phyloP scores from a whole-genome alignment of 1,140 invertebrate species.

The Drosophila kikkawai region DNA sequence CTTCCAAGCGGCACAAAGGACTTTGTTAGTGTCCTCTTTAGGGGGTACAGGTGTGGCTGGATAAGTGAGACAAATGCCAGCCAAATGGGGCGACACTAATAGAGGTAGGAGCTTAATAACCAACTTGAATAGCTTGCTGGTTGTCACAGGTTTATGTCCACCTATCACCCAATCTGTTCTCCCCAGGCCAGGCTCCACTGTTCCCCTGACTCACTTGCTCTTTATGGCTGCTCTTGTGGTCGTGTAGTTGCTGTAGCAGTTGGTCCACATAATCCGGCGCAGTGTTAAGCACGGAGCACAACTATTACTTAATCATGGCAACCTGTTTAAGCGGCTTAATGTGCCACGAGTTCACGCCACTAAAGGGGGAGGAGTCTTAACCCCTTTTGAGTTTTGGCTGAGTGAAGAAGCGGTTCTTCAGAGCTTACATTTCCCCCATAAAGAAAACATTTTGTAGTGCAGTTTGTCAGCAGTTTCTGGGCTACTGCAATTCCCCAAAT shows the following conservation, averaged over 20 bases:
- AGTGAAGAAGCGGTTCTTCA: background rate
- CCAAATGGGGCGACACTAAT: conserved; percentile 8
- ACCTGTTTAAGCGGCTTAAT: conserved; percentile 80
- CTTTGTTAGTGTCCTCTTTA: conserved; percentile 55
- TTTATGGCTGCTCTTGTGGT: conserved; percentile 26
- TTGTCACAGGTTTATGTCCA: too few relatives aligned
- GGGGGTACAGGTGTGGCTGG: conserved; percentile 39
- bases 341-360: conserved; percentile 51
- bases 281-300: conserved; percentile 68
- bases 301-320: conserved; percentile 81
- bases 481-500: background rate
- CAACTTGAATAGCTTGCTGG: too few relatives aligned
- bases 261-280: conserved; percentile 62
- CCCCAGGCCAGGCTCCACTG: background rate
- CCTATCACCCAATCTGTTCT: too few relatives aligned
- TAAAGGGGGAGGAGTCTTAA: conserved; percentile 3
- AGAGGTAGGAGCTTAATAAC: too few relatives aligned
- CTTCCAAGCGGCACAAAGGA: conserved; percentile 63
- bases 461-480: background rate
- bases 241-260: conserved; percentile 32
- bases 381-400: background rate
- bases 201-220: conserved; percentile 10
- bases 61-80: conserved; percentile 11
- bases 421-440: background rate
- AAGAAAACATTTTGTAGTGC: background rate